Evolutionary conservation across 2,113 vertebrate species (phyloP), one percentile per base, ranked within the genome.

Genomic region (Psittacula cyanocephala): DNA sequence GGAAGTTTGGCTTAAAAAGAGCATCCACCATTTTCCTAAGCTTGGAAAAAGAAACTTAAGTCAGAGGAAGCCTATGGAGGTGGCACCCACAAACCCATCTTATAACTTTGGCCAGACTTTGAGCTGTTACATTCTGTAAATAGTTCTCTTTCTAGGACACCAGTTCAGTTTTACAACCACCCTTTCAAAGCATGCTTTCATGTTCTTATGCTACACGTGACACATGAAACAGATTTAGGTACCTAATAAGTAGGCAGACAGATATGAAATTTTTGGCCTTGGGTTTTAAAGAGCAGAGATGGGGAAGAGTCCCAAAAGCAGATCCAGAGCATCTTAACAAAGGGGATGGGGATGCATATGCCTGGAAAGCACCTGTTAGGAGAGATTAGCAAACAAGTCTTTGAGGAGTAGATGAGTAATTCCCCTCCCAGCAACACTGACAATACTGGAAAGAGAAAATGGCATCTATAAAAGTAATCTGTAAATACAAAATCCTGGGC

Each of bases 331-430:
- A 85, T 88, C 82, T 37, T 80, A 52, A 43, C 71, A 81, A 82
- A 86, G 88, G 88, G 27, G 68, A 33, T 69, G 83, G 59, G 43
- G 47, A 68, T 1, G 1, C 37, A 11, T 20, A 8, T 17, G 91
- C 60, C 93, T 92, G 93, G 89, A 86, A 91, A 94, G 50, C 86
- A 90, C 86, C 91, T 94, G 93, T 67, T 81, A 39, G 60, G 1
- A 18, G 71, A 96, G 71, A 92, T 88, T 41, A 94, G 31, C 83
- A 95, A 74, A 52, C 44, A 67, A 80, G 69, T 53, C 81, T 87
- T 53, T 74, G 91, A 63, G 68, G 53, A 78, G 33, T 22, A 86
- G 74, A 64, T 35, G 69, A 72, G 10, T 43, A 89, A 76, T 57
- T 57, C 46, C 50, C 50, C 62, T 76, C 55, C 50, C 35, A 71